Conservation (phyloP, 2,888 invertebrate genomes). For the Acheta domesticus region DNA sequence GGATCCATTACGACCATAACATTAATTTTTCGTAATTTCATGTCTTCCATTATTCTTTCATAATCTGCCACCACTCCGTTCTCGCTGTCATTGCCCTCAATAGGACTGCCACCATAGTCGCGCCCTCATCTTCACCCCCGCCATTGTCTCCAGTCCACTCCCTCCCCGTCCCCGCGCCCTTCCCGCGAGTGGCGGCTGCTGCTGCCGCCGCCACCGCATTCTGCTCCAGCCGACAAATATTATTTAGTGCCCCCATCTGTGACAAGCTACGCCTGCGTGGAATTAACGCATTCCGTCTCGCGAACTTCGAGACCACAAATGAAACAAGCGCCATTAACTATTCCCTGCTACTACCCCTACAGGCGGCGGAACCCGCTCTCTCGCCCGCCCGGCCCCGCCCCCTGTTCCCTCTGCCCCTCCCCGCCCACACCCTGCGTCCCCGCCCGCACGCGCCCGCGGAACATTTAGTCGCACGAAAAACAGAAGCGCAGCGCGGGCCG, state of each 20-base stretch:
- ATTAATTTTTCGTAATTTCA: no score
- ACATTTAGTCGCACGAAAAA: not conserved
- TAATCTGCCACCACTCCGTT: no score
- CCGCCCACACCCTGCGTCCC: no score
- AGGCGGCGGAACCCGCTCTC: not conserved
- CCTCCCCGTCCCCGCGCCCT: no score
- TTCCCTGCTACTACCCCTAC: not conserved
- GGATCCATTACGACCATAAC: no score
- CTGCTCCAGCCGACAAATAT: not conserved
- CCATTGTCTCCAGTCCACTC: not conserved
- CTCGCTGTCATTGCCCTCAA: no score
- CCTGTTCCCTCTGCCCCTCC: no score
- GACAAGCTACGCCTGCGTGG: not conserved
- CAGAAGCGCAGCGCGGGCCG: not conserved
- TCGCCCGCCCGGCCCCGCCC: not conserved
- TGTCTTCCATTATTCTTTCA: no score
- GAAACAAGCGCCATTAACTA: conserved; percentile 18
- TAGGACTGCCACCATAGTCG: not conserved
- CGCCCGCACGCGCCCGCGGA: not conserved
- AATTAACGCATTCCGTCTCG: conserved; percentile 9
- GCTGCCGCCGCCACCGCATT: not conserved
- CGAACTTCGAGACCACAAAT: conserved; percentile 9
- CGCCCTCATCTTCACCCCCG: not conserved
- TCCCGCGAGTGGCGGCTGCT: no score
- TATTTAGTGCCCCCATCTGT: conserved; percentile 9